Evolutionary conservation across 2,888 invertebrate species (phyloP), one percentile per base, ranked within the genome.

Genomic region (Drosophila robusta): DNA sequence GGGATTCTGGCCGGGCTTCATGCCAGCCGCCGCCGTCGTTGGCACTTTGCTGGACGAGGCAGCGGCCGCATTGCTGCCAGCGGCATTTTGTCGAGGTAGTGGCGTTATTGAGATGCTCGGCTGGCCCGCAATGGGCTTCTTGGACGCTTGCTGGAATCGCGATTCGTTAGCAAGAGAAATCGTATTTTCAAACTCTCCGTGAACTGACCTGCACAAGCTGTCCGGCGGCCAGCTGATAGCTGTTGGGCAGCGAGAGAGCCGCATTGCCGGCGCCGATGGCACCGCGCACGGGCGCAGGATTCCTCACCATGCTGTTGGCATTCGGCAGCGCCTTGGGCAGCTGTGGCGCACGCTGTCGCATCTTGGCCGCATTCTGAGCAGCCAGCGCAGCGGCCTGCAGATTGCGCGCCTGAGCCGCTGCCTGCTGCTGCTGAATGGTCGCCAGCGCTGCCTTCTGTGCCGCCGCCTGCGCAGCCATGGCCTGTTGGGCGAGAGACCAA

Each of bases 101-200:
- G 97, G 97, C 66, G 97, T 97, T 91, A 97, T 97, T 38, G 97
- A 97, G 93, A 97, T 97, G 92, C 97, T 97, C 18, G 97, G 97
- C 91, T 97, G 97, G 11, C 92, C 91, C 45, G 90, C 82, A 50
- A 90, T 78, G n/a, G 89, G 89, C 58, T 91, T 92, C 69, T 91
- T 91, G 12, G 89, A 80, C 36, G 87, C 76, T 72, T 67, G 89
- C 80, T 81, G 47, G 3, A 46, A 11, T 47, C 3, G 12, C 3
- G n/a, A 24, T 52, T 61, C 7, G 55, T 51, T 39, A 57, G n/a
- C 44, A 12, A 34, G 0, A 4, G 1, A 12, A 12, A 4, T 22
- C 4, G 22, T 22, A 22, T 18, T 18, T 18, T 18, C 18, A 2
- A 2, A 18, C 18, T 18, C 1, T 18, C 18, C 18, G 11, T 12